A percentile compares a stretch with the other conserved stretches of the same genome.
Conservation (phyloP, 1,140 invertebrate species). For the Drosophila fuyamai region DNA sequence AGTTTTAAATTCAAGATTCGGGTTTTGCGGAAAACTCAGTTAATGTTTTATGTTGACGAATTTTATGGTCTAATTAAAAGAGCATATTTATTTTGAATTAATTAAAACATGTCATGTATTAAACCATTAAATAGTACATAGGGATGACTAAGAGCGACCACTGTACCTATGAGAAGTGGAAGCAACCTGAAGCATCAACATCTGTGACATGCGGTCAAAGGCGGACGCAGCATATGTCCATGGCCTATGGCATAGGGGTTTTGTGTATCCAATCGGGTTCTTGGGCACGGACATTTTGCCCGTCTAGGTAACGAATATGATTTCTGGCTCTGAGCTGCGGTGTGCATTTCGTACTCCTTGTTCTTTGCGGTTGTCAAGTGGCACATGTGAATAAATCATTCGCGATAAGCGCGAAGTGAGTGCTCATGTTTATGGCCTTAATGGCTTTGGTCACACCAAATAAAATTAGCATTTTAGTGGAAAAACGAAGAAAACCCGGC, state of each 20-base stretch:
- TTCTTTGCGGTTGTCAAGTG: slow-evolving; percentile 39
- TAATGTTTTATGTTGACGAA: too few species aligned
- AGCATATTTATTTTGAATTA: too few species aligned
- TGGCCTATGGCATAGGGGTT: slow-evolving; percentile 2
- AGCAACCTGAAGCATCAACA: slow-evolving; percentile 7
- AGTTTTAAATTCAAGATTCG: too few species aligned
- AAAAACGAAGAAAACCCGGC: slow-evolving; percentile 12
- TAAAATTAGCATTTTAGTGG: slow-evolving; percentile 44
- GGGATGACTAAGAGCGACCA: background rate
- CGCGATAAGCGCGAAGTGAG: slow-evolving; percentile 64
- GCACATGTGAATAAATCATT: slow-evolving; percentile 73
- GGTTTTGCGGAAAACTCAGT: too few species aligned
- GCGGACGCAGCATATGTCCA: slow-evolving; percentile 29
- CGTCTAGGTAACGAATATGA: slow-evolving; percentile 42
- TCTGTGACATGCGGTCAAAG: slow-evolving; percentile 31
- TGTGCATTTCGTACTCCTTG: slow-evolving; percentile 27
- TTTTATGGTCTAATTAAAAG: too few species aligned
- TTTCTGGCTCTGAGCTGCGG: slow-evolving; percentile 25
- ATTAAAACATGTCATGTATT: too few species aligned
- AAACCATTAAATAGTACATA: too few species aligned
- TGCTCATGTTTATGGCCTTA: slow-evolving; percentile 59
- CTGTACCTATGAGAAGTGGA: slow-evolving; percentile 5
- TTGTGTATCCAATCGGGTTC: background rate
- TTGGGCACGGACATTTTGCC: slow-evolving; percentile 70
- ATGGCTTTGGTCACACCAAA: slow-evolving; percentile 48